Evolutionary conservation across 2,113 vertebrate genomes (phyloP).

Genomic region (Cercocebus atys): DNA sequence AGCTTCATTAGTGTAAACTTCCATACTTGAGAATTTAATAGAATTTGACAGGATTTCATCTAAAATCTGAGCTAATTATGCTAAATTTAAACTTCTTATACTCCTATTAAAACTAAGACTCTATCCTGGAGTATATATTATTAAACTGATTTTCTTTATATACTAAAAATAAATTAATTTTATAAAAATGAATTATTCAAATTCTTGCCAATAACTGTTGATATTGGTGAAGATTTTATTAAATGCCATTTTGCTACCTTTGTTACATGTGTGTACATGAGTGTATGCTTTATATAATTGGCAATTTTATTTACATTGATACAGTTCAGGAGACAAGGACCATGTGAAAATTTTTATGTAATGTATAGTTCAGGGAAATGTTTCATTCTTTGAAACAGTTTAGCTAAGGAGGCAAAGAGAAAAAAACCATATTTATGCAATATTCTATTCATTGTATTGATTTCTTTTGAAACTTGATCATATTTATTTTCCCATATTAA

Average conservation of each 20-base stretch:
- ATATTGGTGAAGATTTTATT: not conserved
- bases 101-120: not conserved
- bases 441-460: not conserved
- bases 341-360: not conserved
- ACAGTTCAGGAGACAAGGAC: not conserved
- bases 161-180: not conserved
- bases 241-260: not conserved
- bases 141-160: not conserved
- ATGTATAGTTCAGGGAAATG: not conserved
- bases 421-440: not conserved
- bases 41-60: not conserved
- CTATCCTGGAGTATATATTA: not conserved
- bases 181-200: not conserved
- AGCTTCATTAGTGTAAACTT: not conserved
- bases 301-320: not conserved
- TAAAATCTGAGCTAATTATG: not conserved
- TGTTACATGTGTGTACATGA: not conserved
- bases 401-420: not conserved
- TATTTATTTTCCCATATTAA: slow-evolving; percentile 22
- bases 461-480: not conserved
- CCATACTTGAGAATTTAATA: not conserved
- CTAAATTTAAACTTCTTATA: not conserved
- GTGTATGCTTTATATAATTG: not conserved
- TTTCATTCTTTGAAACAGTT: not conserved
- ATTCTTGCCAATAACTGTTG: not conserved